A percentile compares a stretch with the other conserved stretches of the same genome.
These are phyloP conservation scores for Torymus texanus DNA, from an alignment of 2,888 invertebrate species.

Conservation along the genomic window DNA sequence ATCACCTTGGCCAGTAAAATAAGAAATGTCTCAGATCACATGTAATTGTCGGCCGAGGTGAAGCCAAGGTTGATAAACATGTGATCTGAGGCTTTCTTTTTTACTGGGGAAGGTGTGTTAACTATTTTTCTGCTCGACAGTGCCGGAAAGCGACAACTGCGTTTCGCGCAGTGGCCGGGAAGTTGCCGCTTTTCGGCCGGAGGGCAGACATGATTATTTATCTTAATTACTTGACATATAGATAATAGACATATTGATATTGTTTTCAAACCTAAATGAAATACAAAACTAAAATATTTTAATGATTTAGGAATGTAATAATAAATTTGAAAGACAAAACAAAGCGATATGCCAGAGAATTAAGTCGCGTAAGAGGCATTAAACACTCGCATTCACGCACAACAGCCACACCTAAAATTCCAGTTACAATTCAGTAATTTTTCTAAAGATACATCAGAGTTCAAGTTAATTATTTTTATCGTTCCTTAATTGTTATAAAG, in stretches of 20 bases:
- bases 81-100: too few relatives aligned
- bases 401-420: slow-evolving; percentile 36
- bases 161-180: too few relatives aligned
- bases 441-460: slow-evolving; percentile 19
- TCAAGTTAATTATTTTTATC: slow-evolving; percentile 6
- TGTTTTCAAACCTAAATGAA: slow-evolving; percentile 14
- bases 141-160: too few relatives aligned
- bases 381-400: slow-evolving; percentile 26
- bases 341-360: slow-evolving; percentile 56
- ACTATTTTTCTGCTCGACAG: too few relatives aligned
- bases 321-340: slow-evolving; percentile 52
- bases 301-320: slow-evolving; percentile 51
- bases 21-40: too few relatives aligned
- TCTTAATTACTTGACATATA: slow-evolving; percentile 32
- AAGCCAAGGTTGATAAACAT: too few relatives aligned
- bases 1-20: too few relatives aligned
- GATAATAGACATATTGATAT: not conserved
- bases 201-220: slow-evolving; percentile 1
- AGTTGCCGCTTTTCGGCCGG: too few relatives aligned
- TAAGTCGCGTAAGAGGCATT: slow-evolving; percentile 51
- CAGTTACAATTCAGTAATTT: slow-evolving; percentile 32
- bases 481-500: slow-evolving; percentile 4
- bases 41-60: too few relatives aligned
- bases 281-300: slow-evolving; percentile 10
- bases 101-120: too few relatives aligned